Conservation (phyloP, 2,888 invertebrate genomes). For the Cerceris rybyensis region DNA sequence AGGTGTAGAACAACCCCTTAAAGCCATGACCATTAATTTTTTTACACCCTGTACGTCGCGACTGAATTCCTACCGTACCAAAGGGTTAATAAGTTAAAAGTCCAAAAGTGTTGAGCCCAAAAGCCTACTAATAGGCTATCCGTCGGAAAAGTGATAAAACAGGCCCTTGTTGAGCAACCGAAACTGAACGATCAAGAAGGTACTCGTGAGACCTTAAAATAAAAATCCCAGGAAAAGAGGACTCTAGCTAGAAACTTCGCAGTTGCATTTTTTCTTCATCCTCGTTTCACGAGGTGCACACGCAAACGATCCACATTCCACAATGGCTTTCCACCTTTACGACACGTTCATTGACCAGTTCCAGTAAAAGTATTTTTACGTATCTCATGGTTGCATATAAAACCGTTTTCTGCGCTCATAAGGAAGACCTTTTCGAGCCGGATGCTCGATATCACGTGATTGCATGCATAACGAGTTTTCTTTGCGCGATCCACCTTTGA, state of each 20-base stretch:
- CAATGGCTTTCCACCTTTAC: constrained; percentile 33
- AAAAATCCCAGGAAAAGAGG: no score
- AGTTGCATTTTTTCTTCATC: neutral
- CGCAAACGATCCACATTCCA: constrained; percentile 20
- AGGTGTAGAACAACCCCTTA: no score
- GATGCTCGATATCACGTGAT: constrained; percentile 27
- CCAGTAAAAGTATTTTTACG: constrained; percentile 30
- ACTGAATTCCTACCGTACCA: no score
- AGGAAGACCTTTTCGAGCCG: constrained; percentile 25
- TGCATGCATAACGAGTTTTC: constrained; percentile 33
- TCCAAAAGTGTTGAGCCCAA: no score
- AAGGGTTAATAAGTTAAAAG: no score
- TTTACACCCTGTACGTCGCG: no score
- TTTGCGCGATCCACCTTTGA: constrained; percentile 2
- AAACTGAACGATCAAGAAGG: no score
- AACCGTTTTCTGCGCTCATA: constrained; percentile 11
- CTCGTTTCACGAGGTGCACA: neutral
- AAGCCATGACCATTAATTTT: no score
- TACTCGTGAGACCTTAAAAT: no score
- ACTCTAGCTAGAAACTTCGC: neutral
- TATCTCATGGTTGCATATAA: constrained; percentile 28
- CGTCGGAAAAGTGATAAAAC: no score
- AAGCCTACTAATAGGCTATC: no score
- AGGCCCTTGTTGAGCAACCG: no score
- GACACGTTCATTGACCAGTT: constrained; percentile 32